phyloP scores from a whole-genome alignment of 2,113 vertebrate species.

The Clinocottus analis region DNA sequence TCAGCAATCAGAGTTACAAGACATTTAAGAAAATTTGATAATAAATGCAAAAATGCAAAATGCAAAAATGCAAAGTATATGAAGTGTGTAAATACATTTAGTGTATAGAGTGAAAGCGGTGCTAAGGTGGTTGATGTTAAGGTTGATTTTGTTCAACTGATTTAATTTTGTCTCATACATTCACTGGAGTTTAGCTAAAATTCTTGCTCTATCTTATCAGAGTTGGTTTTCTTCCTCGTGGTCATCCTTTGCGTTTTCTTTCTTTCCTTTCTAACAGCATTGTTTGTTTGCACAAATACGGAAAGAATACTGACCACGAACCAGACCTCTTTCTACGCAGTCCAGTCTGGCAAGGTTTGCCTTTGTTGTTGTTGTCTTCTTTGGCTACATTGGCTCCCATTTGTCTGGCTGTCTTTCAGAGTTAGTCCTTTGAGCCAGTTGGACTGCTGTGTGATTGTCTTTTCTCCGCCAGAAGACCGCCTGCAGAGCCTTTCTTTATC shows the following conservation, averaged over 20 bases:
- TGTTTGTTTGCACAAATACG: constrained; percentile 15
- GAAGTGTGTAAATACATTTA: too few species aligned
- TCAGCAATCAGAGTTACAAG: too few species aligned
- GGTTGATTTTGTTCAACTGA: not conserved
- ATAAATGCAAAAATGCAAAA: too few species aligned
- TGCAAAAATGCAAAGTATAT: too few species aligned
- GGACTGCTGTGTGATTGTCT: constrained; percentile 49
- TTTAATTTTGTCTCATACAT: not conserved
- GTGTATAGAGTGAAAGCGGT: too few species aligned
- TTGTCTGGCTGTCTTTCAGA: constrained; percentile 49
- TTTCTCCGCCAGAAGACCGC: constrained; percentile 28
- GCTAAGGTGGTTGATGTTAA: too few species aligned
- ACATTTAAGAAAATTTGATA: too few species aligned
- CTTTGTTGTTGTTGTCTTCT: constrained; percentile 2
- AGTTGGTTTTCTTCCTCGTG: not conserved
- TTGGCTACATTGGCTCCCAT: constrained; percentile 25
- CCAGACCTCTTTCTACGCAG: not conserved
- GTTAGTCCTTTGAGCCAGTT: constrained; percentile 48
- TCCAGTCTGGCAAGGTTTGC: constrained; percentile 1
- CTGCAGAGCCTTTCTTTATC: constrained; percentile 44
- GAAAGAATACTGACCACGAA: constrained; percentile 18
- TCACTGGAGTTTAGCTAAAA: not conserved
- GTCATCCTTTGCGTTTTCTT: constrained; percentile 2
- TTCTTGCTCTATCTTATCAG: not conserved
- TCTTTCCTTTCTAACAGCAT: not conserved